These are phyloP conservation scores for Lepidonotus clava DNA, from an alignment of 2,888 invertebrate genomes.

Conservation along the genomic window DNA sequence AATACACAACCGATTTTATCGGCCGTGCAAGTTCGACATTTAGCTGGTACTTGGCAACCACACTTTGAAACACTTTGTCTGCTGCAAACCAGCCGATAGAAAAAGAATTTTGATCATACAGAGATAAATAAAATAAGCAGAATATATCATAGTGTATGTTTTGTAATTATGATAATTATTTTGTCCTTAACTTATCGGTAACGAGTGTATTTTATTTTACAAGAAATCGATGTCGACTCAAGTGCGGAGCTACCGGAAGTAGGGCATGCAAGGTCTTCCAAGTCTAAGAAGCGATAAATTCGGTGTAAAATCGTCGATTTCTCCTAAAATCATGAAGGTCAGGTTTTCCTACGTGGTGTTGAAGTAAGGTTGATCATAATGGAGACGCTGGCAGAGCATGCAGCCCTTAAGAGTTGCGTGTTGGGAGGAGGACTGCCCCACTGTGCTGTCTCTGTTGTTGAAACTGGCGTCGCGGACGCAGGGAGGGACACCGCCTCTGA, in stretches of 20 bases:
- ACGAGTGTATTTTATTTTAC: background rate
- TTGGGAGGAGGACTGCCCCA: background rate
- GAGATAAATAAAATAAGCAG: too few species aligned
- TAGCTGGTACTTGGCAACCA: too few species aligned
- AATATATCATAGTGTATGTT: background rate
- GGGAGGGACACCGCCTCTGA: background rate
- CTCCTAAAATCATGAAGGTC: background rate
- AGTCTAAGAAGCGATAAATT: background rate
- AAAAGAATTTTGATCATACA: too few species aligned
- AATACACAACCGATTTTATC: too few species aligned
- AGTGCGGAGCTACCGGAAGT: constrained; percentile 12
- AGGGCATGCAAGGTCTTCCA: background rate
- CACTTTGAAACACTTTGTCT: too few species aligned
- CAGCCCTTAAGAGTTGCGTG: background rate
- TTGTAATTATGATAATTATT: background rate
- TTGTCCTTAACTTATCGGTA: background rate
- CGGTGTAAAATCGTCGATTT: background rate
- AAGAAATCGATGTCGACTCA: background rate
- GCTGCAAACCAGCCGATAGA: too few species aligned
- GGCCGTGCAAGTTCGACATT: too few species aligned
- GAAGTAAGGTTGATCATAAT: background rate
- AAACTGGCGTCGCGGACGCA: background rate
- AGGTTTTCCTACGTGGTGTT: background rate
- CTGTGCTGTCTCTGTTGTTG: background rate
- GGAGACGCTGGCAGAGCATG: background rate